A percentile compares a stretch with the other conserved stretches of the same genome.
phyloP scores from a whole-genome alignment of 2,113 vertebrate species.

The Myotis lucifugus region DNA sequence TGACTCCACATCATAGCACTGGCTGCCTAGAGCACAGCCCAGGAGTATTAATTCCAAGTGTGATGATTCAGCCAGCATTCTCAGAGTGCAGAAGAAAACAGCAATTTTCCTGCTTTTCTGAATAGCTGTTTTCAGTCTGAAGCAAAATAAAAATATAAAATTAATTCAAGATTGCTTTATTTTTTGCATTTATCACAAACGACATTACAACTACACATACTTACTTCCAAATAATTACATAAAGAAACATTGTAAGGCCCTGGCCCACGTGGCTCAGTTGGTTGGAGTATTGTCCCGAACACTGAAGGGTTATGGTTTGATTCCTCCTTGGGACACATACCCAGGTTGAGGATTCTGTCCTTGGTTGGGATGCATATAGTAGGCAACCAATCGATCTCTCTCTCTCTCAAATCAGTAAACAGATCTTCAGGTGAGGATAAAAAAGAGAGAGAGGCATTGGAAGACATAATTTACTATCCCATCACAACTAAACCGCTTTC shows the following conservation, averaged over 20 bases:
- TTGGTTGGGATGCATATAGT: not conserved
- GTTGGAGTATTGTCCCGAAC: not conserved
- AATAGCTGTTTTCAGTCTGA: not conserved
- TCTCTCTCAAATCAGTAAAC: not conserved
- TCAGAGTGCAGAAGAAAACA: slow-evolving; percentile 17
- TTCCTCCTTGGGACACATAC: not conserved
- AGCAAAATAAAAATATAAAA: slow-evolving; percentile 41
- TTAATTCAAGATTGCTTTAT: not conserved
- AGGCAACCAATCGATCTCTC: not conserved
- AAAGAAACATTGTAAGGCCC: not conserved
- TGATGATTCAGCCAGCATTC: not conserved
- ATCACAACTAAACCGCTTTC: not conserved
- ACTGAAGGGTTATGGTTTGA: not conserved
- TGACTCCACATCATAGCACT: not conserved
- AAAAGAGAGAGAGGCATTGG: not conserved
- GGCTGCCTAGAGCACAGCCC: not conserved
- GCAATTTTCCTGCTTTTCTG: slow-evolving; percentile 20
- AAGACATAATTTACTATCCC: not conserved
- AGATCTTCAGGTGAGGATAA: not conserved
- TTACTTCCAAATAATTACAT: not conserved
- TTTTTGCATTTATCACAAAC: slow-evolving; percentile 30
- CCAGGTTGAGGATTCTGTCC: not conserved
- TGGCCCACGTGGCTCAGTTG: not conserved
- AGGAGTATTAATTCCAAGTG: not conserved
- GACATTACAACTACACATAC: not conserved